These are phyloP conservation scores for Aphelinus certus DNA, from an alignment of 1,140 invertebrate genomes.

Conservation along the genomic window DNA sequence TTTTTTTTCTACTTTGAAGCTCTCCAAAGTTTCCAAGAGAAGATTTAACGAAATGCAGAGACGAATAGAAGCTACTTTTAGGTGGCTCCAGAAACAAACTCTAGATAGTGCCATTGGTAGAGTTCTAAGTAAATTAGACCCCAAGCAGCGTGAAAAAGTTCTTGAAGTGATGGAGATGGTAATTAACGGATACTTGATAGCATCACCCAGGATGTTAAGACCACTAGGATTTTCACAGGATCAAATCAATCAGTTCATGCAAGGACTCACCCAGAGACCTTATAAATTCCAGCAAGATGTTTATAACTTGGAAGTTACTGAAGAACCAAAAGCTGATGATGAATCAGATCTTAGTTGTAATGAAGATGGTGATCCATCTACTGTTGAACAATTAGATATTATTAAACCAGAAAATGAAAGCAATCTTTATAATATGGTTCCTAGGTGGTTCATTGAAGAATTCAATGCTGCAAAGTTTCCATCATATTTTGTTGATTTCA, in stretches of 20 bases:
- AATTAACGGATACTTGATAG: conserved; percentile 71
- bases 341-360: conserved; percentile 26
- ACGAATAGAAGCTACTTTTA: conserved; percentile 74
- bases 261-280: conserved; percentile 11
- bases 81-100: conserved; percentile 78
- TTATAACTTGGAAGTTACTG: conserved; percentile 34
- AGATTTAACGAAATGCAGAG: conserved; percentile 70
- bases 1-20: conserved; percentile 75
- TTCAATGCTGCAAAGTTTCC: conserved; percentile 71
- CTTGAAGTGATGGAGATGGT: conserved; percentile 69
- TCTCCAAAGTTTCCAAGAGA: conserved; percentile 68
- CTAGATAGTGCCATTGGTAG: conserved; percentile 75
- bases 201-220: conserved; percentile 66
- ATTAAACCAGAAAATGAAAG: conserved; percentile 24
- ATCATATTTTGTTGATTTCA: conserved; percentile 73
- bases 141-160: conserved; percentile 65
- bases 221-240: conserved; percentile 46
- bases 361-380: conserved; percentile 30
- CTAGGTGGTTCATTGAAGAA: conserved; percentile 74
- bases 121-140: conserved; percentile 71
- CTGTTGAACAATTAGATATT: not conserved
- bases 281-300: conserved; percentile 49
- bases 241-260: conserved; percentile 41
- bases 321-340: conserved; percentile 43
- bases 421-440: conserved; percentile 47